Percentiles rank a stretch among this genome's conserved stretches.
phyloP scores from a whole-genome alignment of 1,140 invertebrate species.

The Glossosoma conforme region DNA sequence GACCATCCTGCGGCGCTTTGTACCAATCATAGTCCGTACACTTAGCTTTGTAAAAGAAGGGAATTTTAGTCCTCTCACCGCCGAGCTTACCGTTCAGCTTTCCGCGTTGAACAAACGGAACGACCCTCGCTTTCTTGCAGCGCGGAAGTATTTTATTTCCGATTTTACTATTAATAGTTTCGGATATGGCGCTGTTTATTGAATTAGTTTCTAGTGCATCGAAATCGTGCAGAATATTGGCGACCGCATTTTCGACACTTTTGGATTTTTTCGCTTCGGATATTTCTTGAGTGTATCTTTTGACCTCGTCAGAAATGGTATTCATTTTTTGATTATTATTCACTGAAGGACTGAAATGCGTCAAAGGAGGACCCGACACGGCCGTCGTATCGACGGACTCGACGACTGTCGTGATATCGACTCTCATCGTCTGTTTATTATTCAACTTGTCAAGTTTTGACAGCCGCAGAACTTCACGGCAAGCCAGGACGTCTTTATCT shows the following conservation, averaged over 20 bases:
- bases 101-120: slow-evolving; percentile 6
- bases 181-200: neutral
- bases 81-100: neutral
- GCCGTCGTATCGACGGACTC: no score
- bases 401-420: no score
- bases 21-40: slow-evolving; percentile 5
- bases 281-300: neutral
- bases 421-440: no score
- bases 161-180: neutral
- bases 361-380: no score
- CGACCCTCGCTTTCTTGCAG: neutral
- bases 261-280: neutral
- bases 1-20: slow-evolving; percentile 7
- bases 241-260: neutral
- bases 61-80: slow-evolving; percentile 2
- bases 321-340: no score
- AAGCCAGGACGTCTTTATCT: no score
- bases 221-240: neutral
- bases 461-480: no score
- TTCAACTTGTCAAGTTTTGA: no score
- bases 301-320: neutral
- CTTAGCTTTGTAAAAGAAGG: slow-evolving; percentile 19
- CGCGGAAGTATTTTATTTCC: neutral
- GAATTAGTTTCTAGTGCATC: neutral
- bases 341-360: no score